Evolutionary conservation across 1,140 invertebrate species (phyloP).

Genomic region (Chionoecetes opilio): DNA sequence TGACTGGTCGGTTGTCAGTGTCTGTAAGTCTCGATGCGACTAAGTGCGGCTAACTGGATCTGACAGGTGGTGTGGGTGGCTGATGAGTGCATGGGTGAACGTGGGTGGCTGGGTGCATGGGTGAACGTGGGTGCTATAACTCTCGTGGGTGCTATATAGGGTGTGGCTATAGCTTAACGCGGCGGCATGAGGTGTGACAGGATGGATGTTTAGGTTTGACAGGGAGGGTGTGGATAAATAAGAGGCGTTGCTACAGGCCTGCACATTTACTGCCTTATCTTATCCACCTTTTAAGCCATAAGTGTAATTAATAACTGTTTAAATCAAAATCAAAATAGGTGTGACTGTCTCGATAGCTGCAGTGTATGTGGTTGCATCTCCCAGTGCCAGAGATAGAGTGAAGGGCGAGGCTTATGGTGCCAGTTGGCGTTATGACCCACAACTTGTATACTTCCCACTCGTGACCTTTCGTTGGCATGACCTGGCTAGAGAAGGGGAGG

Average conservation of each 20-base stretch:
- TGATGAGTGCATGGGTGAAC: neutral
- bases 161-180: no score
- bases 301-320: no score
- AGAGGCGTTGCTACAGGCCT: no score
- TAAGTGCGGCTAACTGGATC: slow-evolving; percentile 11
- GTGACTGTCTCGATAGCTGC: neutral
- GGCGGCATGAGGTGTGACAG: neutral
- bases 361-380: neutral
- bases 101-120: neutral
- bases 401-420: neutral
- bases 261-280: no score
- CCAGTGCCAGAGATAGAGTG: neutral
- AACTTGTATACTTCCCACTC: neutral
- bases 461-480: neutral
- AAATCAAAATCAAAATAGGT: no score
- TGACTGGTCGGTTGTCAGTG: neutral
- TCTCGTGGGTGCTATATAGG: neutral
- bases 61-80: neutral
- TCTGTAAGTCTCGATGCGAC: neutral
- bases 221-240: neutral
- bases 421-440: neutral
- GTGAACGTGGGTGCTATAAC: neutral
- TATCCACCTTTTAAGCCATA: no score
- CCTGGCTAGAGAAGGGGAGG: neutral
- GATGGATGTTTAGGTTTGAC: neutral